A percentile compares a stretch with the other conserved stretches of the same genome.
These are phyloP conservation scores for Tolypeutes matacus DNA, from an alignment of 2,797 vertebrate genomes.

Conservation along the genomic window DNA sequence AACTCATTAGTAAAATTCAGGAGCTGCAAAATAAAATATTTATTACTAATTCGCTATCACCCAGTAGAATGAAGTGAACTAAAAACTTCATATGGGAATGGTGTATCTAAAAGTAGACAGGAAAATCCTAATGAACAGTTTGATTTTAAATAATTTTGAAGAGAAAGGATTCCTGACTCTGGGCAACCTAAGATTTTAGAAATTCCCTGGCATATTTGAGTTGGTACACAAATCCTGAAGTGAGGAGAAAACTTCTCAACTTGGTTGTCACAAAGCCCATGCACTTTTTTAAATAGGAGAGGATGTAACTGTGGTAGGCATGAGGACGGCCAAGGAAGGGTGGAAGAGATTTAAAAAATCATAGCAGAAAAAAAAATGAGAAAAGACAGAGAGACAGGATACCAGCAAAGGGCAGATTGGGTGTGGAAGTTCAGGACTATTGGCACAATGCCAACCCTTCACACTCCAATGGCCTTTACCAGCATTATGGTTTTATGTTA, in stretches of 20 bases:
- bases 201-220: not conserved
- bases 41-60: not conserved
- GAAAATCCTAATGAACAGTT: constrained; percentile 49
- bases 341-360: not conserved
- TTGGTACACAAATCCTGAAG: not conserved
- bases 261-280: not conserved
- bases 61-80: constrained; percentile 16
- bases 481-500: not conserved
- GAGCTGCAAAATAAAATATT: not conserved
- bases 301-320: not conserved
- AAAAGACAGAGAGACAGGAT: not conserved
- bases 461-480: no score
- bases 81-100: not conserved
- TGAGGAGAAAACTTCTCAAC: constrained; percentile 7
- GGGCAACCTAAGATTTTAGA: not conserved
- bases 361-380: not conserved
- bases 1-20: constrained; percentile 54
- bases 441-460: not conserved
- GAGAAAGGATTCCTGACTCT: not conserved
- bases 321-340: not conserved
- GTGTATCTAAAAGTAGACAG: not conserved
- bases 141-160: constrained; percentile 57
- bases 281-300: not conserved
- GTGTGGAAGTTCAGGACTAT: not conserved
- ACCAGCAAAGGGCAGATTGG: not conserved